Evolutionary conservation across 2,113 vertebrate genomes (phyloP).

Genomic region (Rynchops niger): DNA sequence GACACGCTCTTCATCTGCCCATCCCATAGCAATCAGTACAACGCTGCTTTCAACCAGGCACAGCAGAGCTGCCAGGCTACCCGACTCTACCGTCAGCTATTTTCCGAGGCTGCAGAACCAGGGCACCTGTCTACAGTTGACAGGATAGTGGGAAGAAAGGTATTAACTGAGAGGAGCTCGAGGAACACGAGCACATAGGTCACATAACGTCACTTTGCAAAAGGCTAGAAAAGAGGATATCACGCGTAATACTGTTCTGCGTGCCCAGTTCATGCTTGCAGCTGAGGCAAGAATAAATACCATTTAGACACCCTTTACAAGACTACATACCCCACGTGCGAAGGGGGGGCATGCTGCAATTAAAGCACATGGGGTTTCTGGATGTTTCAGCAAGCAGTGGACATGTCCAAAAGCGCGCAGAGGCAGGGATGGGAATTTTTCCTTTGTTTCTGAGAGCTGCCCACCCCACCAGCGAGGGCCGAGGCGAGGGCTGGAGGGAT

Average conservation of each 20-base stretch:
- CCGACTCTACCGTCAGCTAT: fast-evolving
- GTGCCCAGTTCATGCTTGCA: not conserved
- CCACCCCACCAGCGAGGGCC: not conserved
- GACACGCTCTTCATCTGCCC: not conserved
- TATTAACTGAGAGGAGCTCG: not conserved
- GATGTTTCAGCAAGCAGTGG: not conserved
- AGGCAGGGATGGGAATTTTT: not conserved
- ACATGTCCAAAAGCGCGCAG: not conserved
- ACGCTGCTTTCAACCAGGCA: not conserved
- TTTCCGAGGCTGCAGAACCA: not conserved
- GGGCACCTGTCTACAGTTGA: not conserved
- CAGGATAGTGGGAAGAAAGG: not conserved
- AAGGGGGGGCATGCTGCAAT: not conserved
- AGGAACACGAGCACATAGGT: not conserved
- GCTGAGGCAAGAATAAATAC: not conserved
- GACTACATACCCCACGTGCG: not conserved
- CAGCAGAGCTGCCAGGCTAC: not conserved
- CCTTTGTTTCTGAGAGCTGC: not conserved
- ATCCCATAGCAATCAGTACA: not conserved
- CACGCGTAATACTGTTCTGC: not conserved
- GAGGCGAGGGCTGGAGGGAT: not conserved
- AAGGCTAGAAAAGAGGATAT: not conserved
- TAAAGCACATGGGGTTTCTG: not conserved
- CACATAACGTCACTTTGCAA: not conserved
- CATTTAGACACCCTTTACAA: not conserved